Conservation (phyloP, 2,113 vertebrate species). For the Anthoscopus minutus region DNA sequence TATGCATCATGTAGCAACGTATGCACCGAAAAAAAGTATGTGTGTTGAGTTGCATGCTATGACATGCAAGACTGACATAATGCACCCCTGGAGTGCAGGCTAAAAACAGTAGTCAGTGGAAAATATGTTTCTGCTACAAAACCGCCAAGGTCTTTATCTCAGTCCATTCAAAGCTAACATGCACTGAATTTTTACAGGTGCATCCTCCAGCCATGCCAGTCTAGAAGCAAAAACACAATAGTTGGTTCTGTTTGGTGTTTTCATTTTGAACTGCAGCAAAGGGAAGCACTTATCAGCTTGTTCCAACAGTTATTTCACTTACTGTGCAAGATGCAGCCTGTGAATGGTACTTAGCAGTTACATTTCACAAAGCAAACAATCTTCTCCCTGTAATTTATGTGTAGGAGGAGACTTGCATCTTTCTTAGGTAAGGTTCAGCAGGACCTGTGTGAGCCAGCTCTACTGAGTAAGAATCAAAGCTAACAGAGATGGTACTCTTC, state of each 20-base stretch:
- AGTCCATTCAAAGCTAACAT: not conserved
- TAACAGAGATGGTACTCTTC: not conserved
- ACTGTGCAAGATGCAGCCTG: not conserved
- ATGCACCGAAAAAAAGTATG: not conserved
- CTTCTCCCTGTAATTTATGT: not conserved
- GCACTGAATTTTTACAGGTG: not conserved
- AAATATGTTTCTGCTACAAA: not conserved
- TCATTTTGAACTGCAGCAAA: not conserved
- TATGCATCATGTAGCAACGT: not conserved
- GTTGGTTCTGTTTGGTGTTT: not conserved
- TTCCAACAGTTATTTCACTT: not conserved
- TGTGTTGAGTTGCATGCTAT: not conserved
- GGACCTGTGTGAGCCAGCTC: not conserved
- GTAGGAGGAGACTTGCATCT: not conserved
- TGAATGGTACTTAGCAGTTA: not conserved
- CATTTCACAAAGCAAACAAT: slow-evolving; percentile 24
- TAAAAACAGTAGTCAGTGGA: not conserved
- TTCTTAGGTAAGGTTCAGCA: not conserved
- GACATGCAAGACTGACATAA: not conserved
- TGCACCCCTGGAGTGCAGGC: not conserved
- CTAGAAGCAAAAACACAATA: not conserved
- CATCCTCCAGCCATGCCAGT: not conserved
- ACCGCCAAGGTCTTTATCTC: not conserved
- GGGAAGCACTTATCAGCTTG: not conserved
- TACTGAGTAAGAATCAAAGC: not conserved